Conservation (phyloP, 2,888 invertebrate genomes). For the Zaprionus bogoriensis region DNA sequence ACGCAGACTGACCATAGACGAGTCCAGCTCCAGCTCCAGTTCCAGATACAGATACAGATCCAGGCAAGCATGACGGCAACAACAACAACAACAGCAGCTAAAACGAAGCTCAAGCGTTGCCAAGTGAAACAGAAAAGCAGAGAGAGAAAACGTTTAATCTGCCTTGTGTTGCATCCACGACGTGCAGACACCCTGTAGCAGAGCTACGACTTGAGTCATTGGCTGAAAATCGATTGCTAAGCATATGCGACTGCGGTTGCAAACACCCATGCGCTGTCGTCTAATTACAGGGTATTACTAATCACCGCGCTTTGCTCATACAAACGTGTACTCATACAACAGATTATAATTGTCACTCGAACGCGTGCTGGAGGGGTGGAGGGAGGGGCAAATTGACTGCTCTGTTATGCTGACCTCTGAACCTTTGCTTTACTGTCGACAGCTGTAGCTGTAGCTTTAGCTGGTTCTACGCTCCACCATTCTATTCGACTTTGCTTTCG, state of each 20-base stretch:
- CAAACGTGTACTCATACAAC: conserved; percentile 7
- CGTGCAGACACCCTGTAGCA: background rate
- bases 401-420: conserved; percentile 15
- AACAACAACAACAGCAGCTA: conserved; percentile 51
- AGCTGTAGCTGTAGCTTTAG: conserved; percentile 1
- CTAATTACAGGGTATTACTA: conserved; percentile 9
- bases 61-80: too few relatives aligned
- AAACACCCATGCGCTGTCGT: background rate
- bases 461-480: background rate
- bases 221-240: too few relatives aligned
- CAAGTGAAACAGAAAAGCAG: conserved; percentile 5
- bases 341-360: conserved; percentile 35
- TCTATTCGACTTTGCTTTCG: conserved; percentile 27
- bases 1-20: conserved; percentile 42
- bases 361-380: background rate
- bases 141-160: background rate
- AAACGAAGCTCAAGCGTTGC: conserved; percentile 20
- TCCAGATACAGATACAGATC: conserved; percentile 18
- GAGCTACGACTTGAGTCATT: too few relatives aligned
- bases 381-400: conserved; percentile 6
- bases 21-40: conserved; percentile 38
- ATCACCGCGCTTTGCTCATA: conserved; percentile 4
- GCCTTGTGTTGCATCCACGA: background rate
- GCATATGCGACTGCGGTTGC: too few relatives aligned
- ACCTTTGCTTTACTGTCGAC: conserved; percentile 15